Base-by-base conservation (phyloP, 2,888 invertebrate genomes). In the Drosophila mettleri region DNA sequence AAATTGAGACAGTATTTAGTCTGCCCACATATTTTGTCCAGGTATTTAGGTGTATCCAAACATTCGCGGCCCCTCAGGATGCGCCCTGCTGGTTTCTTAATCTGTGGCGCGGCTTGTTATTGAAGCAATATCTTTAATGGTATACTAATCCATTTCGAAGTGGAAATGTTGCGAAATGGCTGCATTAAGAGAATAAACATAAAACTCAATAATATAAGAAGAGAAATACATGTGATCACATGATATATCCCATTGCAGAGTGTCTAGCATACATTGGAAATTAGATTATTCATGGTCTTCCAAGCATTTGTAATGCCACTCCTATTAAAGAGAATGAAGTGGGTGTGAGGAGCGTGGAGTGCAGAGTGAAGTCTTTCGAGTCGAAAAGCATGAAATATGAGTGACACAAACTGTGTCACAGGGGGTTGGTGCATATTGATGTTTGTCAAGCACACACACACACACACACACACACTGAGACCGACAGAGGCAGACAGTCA, bases 31-130 rank as follows among this genome's bases (percentile, higher is more conserved):
- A 71, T 68, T 79, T 75, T 76, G 27, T 54, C 68, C 57, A 63
- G 78, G 74, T 80, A 80, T 80, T 81, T 78, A 52, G n/a, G 39
- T 60, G 65, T 61, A 73, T 54, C 67, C 69, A 74, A 76, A 82
- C 75, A 84, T 51, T 74, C 62, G 39, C 45, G 65, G 49, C 27
- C 67, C 64, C 63, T 58, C 45, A 51, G 55, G 55, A 60, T 29
- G 67, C 58, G 22, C 52, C 66, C 54, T 29, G 39, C 18, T 48
- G 46, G 6, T 18, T 18, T 20, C 54, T 18, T 16, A 45, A 20
- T 41, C 20, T 10, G 1, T 14, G 49, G n/a, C 22, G 8, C 12
- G 31, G 39, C 54, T 29, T 64, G 36, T 53, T 79, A 41, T 66
- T 72, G 66, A 62, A 68, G 57, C 69, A 68, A 83, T 77, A 69